These are phyloP conservation scores for Dryocosmus kuriphilus DNA, from an alignment of 2,888 invertebrate genomes.

Conservation along the genomic window DNA sequence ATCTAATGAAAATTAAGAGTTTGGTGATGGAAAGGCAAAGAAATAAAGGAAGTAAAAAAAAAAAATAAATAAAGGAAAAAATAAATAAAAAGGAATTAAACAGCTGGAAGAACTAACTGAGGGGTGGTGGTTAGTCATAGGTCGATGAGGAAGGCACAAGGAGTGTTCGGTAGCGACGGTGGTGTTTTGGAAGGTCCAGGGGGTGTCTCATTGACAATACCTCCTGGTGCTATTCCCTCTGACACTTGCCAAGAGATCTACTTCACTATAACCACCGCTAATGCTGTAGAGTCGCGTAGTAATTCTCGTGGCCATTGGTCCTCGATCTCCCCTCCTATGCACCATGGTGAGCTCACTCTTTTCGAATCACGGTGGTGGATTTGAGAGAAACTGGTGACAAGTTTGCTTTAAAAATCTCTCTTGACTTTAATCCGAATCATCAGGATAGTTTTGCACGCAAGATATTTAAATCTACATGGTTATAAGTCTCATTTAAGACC, in stretches of 20 bases:
- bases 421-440: conserved; percentile 13
- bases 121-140: conserved; percentile 66
- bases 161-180: conserved; percentile 87
- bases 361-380: conserved; percentile 53
- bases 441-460: conserved; percentile 1
- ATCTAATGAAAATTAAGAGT: conserved; percentile 19
- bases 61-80: no score
- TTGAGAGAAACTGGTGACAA: conserved; percentile 30
- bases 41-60: no score
- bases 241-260: conserved; percentile 94
- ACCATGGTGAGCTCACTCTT: conserved; percentile 68
- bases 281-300: conserved; percentile 87
- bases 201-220: conserved; percentile 94
- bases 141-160: conserved; percentile 74
- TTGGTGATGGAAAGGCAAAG: conserved; percentile 14
- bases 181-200: conserved; percentile 92
- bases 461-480: neutral
- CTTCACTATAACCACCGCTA: conserved; percentile 92
- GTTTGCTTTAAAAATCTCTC: neutral
- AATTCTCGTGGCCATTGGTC: conserved; percentile 68
- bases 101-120: conserved; percentile 41
- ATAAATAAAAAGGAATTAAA: no score
- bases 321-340: conserved; percentile 72
- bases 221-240: conserved; percentile 90
- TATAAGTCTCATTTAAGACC: neutral